A percentile compares a stretch with the other conserved stretches of the same genome.
These are phyloP conservation scores for Saccopteryx leptura DNA, from an alignment of 2,113 vertebrate genomes.

Conservation along the genomic window DNA sequence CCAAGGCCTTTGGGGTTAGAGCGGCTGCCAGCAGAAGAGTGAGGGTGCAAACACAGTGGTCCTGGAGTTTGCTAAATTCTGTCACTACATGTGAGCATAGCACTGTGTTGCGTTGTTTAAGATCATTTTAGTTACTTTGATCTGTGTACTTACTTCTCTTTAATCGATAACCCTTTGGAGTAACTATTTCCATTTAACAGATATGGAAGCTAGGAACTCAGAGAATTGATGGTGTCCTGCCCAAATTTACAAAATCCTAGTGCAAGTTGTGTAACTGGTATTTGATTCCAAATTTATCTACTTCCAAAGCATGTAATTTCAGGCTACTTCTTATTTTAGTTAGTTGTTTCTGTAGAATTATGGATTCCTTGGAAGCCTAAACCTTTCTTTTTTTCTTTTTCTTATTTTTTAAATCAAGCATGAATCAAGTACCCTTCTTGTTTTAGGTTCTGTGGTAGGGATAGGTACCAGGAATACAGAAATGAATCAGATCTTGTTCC, in stretches of 20 bases:
- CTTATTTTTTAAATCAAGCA: neutral
- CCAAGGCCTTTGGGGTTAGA: neutral
- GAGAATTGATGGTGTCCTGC: neutral
- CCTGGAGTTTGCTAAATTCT: neutral
- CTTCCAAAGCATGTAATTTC: neutral
- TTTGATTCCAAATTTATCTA: slow-evolving; percentile 7
- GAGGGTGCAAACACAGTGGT: neutral
- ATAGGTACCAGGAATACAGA: slow-evolving; percentile 1
- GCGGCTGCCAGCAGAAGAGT: neutral
- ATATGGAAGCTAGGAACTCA: neutral
- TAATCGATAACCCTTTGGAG: neutral
- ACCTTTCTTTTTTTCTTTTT: neutral
- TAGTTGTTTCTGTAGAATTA: slow-evolving; percentile 10
- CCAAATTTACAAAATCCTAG: slow-evolving; percentile 1
- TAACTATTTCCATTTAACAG: neutral
- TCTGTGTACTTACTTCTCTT: neutral
- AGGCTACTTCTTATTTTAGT: neutral
- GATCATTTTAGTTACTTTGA: slow-evolving; percentile 7
- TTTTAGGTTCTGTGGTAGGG: neutral
- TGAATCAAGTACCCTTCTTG: slow-evolving; percentile 24
- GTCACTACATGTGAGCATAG: neutral
- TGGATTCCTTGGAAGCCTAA: neutral
- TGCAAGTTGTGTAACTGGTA: neutral
- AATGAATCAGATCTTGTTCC: neutral
- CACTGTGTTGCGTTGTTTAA: neutral